These are phyloP conservation scores for Verasper variegatus DNA, from an alignment of 2,113 vertebrate genomes.

Conservation along the genomic window DNA sequence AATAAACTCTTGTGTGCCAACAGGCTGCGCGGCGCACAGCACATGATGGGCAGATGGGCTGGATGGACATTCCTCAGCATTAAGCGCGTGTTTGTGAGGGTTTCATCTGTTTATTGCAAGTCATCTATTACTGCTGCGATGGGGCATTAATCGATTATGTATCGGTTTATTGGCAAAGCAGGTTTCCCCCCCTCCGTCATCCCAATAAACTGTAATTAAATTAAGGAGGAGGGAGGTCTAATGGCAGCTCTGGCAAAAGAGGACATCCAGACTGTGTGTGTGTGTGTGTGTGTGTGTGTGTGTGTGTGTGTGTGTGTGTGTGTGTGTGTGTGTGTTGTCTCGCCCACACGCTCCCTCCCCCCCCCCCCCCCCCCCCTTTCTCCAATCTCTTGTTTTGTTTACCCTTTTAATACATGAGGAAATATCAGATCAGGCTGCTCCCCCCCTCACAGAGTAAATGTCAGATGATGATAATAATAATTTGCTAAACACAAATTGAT, in stretches of 20 bases:
- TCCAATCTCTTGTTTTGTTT: conserved; percentile 46
- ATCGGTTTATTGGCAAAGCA: neutral
- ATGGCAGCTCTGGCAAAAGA: conserved; percentile 23
- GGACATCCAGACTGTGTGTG: conserved; percentile 3
- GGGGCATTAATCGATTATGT: neutral
- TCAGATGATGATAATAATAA: no score
- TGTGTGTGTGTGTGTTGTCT: conserved; percentile 19
- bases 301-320: neutral
- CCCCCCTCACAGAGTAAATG: neutral
- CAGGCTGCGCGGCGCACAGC: neutral
- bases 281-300: conserved; percentile 1
- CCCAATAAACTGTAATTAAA: conserved; percentile 13
- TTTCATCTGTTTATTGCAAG: conserved; percentile 17
- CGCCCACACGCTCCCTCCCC: conserved; percentile 17
- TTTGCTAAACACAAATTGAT: no score
- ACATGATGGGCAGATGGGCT: neutral
- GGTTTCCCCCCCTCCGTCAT: neutral
- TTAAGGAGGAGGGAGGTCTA: neutral
- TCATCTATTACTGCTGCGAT: conserved; percentile 17
- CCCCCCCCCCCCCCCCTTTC: conserved; percentile 3
- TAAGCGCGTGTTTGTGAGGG: conserved; percentile 1
- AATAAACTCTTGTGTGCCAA: neutral
- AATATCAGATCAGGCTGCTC: conserved; percentile 9
- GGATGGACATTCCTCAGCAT: conserved; percentile 58
- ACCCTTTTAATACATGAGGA: conserved; percentile 28